Evolutionary conservation across 2,113 vertebrate species (phyloP).

Genomic region (human): GRCh38 chrX:104419001-104419500

Average conservation of each 20-base stretch:
- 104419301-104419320: neutral
- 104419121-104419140: no score
- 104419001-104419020: no score
- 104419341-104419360: slow-evolving; percentile 12
- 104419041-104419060: no score
- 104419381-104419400: neutral
- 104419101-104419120: no score
- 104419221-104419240: no score
- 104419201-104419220: neutral
- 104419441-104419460: neutral
- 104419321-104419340: neutral
- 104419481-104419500: neutral
- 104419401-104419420: neutral
- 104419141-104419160: no score
- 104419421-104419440: neutral
- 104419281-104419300: neutral
- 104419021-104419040: no score
- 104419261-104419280: neutral
- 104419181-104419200: no score
- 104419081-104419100: no score
- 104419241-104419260: neutral
- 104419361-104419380: neutral
- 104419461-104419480: slow-evolving; percentile 1
- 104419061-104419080: no score
- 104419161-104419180: no score